Evolutionary conservation across 1,140 invertebrate genomes (phyloP), one percentile per base, ranked within the genome.

Genomic region (Euwallacea fornicatus): DNA sequence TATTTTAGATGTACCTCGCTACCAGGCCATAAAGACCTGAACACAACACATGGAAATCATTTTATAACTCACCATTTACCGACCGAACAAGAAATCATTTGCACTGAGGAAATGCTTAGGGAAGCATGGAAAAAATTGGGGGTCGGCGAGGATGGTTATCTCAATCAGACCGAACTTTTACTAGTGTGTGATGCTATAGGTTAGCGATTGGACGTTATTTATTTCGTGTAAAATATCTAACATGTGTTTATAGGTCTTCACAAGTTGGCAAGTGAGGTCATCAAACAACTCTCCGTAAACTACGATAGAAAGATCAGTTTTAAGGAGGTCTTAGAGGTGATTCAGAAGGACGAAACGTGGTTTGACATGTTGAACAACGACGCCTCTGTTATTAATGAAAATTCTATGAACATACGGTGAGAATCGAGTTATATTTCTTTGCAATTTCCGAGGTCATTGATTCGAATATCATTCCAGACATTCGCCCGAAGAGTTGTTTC

Each of bases 291-390:
- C 11, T 91, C 91, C 78, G 84, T 84, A 9, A 88, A 91, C 77
- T 82, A 83, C 61, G 87, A 91, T 81, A 87, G 88, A 10, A 82
- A 84, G 69, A 89, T 91, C 44, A 88, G 84, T 76, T 89, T 91
- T 75, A 84, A 88, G 44, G 89, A 91, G 74, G 89, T 91, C 78
- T 75, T 90, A 7, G 80, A 85, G 64, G 82, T 90, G 56, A 86
- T 90, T 77, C 84, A 88, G 73, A 84, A 84, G 75, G 84, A 82
- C 47, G 81, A 80, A 47, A 82, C 74, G 41, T 79, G 80, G 75
- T 76, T 80, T 33, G 82, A 84, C 64, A 78, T 83, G 11, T 62
- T 83, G 62, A 80, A 75, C 21, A 67, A 76, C 43, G 75, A 73
- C 10, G 10, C 16, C 54, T 80, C 79, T 74, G 77, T 72, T 66